A percentile compares a stretch with the other conserved stretches of the same genome.
Conservation (phyloP, 2,888 invertebrate species). For the Oscheius sp. region DNA sequence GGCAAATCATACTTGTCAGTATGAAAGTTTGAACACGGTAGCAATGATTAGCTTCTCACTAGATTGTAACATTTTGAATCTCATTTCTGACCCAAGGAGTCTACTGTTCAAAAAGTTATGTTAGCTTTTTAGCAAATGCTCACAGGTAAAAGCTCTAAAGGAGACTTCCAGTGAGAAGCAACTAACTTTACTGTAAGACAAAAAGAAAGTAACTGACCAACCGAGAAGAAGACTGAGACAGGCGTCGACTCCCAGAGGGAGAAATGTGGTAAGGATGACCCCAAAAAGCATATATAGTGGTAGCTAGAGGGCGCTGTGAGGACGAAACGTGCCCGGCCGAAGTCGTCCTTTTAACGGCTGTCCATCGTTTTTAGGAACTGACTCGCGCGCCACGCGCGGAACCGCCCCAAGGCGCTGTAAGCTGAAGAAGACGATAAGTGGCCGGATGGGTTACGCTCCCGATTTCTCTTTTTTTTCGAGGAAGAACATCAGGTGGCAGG, state of each 20-base stretch:
- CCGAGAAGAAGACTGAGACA: constrained; percentile 10
- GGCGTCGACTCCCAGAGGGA: neutral
- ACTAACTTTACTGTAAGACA: no score
- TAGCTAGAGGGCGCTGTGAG: neutral
- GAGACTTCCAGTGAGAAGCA: no score
- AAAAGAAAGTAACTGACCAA: constrained; percentile 14
- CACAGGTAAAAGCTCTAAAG: no score
- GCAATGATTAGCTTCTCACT: no score
- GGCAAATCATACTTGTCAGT: no score
- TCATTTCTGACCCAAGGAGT: no score
- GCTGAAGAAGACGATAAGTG: constrained; percentile 4
- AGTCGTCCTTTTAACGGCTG: constrained; percentile 33
- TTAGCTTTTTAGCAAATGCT: no score
- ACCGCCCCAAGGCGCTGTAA: constrained; percentile 30
- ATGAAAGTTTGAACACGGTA: no score
- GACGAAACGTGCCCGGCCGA: constrained; percentile 6
- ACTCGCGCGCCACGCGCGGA: constrained; percentile 12
- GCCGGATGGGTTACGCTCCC: constrained; percentile 13
- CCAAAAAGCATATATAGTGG: neutral
- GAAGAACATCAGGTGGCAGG: no score
- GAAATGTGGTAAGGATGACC: neutral
- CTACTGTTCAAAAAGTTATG: no score
- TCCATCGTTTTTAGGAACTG: constrained; percentile 20
- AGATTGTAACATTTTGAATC: no score
- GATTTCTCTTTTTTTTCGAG: neutral